These are phyloP conservation scores for Noctuana brunneofusca DNA, from an alignment of 2,888 invertebrate species.

Conservation along the genomic window DNA sequence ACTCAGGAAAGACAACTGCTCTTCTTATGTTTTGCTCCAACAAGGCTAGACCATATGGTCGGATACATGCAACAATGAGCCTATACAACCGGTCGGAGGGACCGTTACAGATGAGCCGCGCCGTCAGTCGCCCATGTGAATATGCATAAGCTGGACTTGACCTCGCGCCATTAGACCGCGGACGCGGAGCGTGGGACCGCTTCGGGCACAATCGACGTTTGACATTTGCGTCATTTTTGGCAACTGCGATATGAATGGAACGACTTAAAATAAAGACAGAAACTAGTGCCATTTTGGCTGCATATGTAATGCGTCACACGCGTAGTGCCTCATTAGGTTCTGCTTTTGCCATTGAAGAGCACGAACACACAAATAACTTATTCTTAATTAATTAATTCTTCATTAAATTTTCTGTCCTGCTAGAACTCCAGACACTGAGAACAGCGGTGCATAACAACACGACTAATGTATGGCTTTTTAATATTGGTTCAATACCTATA, in stretches of 20 bases:
- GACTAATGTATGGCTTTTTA: no score
- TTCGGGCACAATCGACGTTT: conserved; percentile 57
- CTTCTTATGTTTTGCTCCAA: conserved; percentile 9
- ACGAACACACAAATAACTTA: no score
- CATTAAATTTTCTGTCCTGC: no score
- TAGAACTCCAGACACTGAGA: no score
- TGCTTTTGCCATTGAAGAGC: background rate
- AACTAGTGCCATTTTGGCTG: background rate
- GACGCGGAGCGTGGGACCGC: conserved; percentile 70
- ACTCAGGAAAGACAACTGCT: conserved; percentile 11
- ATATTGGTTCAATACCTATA: no score
- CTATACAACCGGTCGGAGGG: conserved; percentile 74
- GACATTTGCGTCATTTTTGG: conserved; percentile 48
- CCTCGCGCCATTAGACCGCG: conserved; percentile 77
- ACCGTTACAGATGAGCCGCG: conserved; percentile 80
- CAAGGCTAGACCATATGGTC: conserved; percentile 55
- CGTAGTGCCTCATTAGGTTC: background rate
- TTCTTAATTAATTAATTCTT: no score
- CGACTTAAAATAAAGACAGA: background rate
- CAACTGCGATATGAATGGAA: background rate
- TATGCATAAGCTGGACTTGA: conserved; percentile 80
- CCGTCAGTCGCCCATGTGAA: conserved; percentile 62
- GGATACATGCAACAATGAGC: conserved; percentile 72
- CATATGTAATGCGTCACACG: background rate
- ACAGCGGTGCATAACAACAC: no score